These are phyloP conservation scores for Erebia ligea DNA, from an alignment of 2,888 invertebrate species.

Conservation along the genomic window DNA sequence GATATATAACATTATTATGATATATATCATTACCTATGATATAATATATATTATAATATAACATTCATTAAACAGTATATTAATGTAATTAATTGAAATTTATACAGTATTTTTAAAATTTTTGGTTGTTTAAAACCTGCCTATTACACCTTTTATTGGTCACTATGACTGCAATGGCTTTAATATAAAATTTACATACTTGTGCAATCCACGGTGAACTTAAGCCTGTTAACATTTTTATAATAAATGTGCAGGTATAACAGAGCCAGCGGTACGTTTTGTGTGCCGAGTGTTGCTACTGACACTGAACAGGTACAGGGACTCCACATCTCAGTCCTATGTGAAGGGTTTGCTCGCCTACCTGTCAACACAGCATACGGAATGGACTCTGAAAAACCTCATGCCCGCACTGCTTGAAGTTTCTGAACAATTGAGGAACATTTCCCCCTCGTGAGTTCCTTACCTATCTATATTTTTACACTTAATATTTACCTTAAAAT, in stretches of 20 bases:
- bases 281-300: conserved; percentile 90
- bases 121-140: too few relatives aligned
- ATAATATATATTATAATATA: too few relatives aligned
- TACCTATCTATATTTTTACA: not conserved
- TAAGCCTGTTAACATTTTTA: too few relatives aligned
- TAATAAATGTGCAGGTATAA: conserved; percentile 84
- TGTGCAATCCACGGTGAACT: too few relatives aligned
- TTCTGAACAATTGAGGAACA: conserved; percentile 84
- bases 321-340: conserved; percentile 89
- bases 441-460: conserved; percentile 86
- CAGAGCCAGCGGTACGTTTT: conserved; percentile 89
- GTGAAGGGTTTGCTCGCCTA: conserved; percentile 87
- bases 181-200: too few relatives aligned
- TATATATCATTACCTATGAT: too few relatives aligned
- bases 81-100: too few relatives aligned
- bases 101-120: too few relatives aligned
- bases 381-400: conserved; percentile 87
- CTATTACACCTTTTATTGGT: too few relatives aligned
- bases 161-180: too few relatives aligned
- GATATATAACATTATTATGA: too few relatives aligned
- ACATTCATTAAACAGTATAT: too few relatives aligned
- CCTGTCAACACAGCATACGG: conserved; percentile 86
- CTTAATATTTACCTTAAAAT: not conserved
- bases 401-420: conserved; percentile 85
- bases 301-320: conserved; percentile 91